Evolutionary conservation across 2,888 invertebrate species (phyloP), one percentile per base, ranked within the genome.

Genomic region (Meteorus colon): DNA sequence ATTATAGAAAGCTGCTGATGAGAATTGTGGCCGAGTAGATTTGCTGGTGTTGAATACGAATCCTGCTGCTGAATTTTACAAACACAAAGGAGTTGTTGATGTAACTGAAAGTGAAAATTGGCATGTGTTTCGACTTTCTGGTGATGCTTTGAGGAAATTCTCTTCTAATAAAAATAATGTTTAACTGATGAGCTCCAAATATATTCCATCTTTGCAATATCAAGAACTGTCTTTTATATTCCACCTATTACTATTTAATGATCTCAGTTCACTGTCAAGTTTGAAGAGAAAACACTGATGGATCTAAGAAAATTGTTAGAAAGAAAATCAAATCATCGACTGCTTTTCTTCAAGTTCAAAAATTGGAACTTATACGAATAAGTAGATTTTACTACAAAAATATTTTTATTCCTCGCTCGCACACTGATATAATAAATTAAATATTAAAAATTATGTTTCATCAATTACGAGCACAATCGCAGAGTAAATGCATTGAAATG

Each of bases 11-110:
- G 89, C 89, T 12, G 72, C 84, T 4, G 85, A 91, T 0, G 89
- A 87, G n/a, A 90, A 90, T 3, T 94, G 94, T 81, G 88, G 86
- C 12, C 91, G 95, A 67, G 87, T 97, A 73, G 95, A 97, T 86
- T 96, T 97, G 87, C 93, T 94, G 85, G 96, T 96, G 14, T 90
- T 97, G 60, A 91, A 94, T 67, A 97, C 96, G 97, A 97, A 97
- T 90, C 93, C 94, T 2, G 96, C 97, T 0, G 91, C 92, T 29
- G 89, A 91, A 5, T 96, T 97, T 90, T 97, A 97, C 88, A 92
- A 93, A 81, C 89, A 90, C 66, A 89, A 93, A 82, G 93, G 96
- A 78, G 95, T 95, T 0, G 84, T 87, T 2, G 92, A 96, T 90
- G 84, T 96, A 75, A 95, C 95, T 0, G 87, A 89, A 74, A 84